Evolutionary conservation across 2,888 invertebrate genomes (phyloP).

Genomic region (Steinernema hermaphroditum): DNA sequence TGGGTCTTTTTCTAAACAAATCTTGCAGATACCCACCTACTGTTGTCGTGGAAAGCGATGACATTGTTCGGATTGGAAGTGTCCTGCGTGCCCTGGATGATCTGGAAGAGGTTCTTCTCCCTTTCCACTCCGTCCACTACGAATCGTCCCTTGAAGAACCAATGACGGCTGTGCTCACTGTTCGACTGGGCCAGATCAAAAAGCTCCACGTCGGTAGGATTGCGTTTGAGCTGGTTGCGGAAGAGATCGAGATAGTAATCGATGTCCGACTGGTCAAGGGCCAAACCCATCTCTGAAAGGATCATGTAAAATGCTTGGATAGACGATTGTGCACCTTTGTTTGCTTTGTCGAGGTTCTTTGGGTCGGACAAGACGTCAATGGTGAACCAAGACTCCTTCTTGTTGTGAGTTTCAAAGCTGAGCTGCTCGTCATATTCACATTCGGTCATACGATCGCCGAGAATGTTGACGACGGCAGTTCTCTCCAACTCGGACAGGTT

Average conservation of each 20-base stretch:
- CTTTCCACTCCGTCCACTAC: constrained; percentile 76
- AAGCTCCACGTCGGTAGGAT: constrained; percentile 94
- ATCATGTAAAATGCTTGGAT: not conserved
- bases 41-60: constrained; percentile 95
- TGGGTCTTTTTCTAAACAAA: too few relatives aligned
- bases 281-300: constrained; percentile 47
- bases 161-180: constrained; percentile 94
- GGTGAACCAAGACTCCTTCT: constrained; percentile 76
- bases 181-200: constrained; percentile 88
- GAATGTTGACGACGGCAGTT: constrained; percentile 27
- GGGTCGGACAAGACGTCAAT: constrained; percentile 80
- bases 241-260: constrained; percentile 57
- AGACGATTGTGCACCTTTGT: constrained; percentile 71
- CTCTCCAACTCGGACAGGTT: constrained; percentile 10
- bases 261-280: constrained; percentile 53
- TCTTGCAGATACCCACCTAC: too few relatives aligned
- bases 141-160: constrained; percentile 88
- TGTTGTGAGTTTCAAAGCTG: constrained; percentile 68
- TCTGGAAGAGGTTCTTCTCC: constrained; percentile 82
- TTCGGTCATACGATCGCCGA: constrained; percentile 75
- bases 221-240: constrained; percentile 67
- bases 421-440: constrained; percentile 79
- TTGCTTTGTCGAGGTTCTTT: constrained; percentile 80
- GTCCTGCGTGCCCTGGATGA: constrained; percentile 87
- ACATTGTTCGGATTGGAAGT: constrained; percentile 87